Conservation (phyloP, 2,113 vertebrate species). For the Limnothrissa miodon region DNA sequence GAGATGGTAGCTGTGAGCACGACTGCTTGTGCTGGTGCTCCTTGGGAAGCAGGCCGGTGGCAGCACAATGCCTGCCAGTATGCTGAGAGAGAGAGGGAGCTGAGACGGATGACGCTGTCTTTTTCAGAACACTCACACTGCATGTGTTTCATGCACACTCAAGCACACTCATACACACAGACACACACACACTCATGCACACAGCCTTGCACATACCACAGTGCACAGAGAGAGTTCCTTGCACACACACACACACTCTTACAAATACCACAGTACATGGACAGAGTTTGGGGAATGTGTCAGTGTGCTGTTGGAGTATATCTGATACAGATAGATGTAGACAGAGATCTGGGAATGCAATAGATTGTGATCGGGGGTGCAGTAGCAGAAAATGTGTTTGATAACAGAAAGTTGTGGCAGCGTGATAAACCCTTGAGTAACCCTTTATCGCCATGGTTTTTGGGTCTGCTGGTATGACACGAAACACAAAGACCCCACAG, state of each 20-base stretch:
- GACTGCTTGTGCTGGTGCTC: background rate
- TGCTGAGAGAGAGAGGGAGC: conserved; percentile 21
- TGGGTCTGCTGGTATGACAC: background rate
- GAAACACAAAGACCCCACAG: background rate
- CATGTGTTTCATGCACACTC: background rate
- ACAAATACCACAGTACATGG: background rate
- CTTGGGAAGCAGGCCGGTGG: background rate
- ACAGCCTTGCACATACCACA: background rate
- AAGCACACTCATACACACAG: background rate
- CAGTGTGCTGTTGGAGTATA: background rate
- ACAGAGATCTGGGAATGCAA: background rate
- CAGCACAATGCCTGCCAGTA: conserved; percentile 36
- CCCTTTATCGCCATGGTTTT: background rate
- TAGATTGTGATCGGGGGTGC: background rate
- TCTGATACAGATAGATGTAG: background rate
- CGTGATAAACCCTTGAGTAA: background rate
- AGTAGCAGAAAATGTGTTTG: background rate
- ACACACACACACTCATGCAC: conserved; percentile 8
- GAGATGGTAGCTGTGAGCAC: too few relatives aligned
- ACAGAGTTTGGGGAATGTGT: background rate
- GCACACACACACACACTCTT: background rate
- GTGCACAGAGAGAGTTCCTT: background rate
- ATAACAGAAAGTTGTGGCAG: background rate
- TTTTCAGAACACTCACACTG: background rate
- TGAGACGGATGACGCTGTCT: background rate